Base-by-base conservation (phyloP, 2,888 invertebrate species). In the Cantharis rufa region DNA sequence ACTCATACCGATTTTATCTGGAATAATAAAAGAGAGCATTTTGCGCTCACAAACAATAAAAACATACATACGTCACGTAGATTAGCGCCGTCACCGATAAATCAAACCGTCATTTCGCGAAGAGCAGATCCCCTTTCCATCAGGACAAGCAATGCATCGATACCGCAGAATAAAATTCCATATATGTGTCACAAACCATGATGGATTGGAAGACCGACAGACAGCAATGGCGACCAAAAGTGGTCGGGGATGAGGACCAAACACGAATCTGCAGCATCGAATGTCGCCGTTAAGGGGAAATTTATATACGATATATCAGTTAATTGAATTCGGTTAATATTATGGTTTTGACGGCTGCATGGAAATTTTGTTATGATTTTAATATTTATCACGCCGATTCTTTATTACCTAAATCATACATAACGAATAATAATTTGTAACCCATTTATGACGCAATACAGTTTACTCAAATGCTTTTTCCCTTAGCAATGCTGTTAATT, bases 61-160 rank as follows among this genome's bases (percentile, higher is more conserved):
- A 88, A 88, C 86, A 86, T 85, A 87, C 87, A 87, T 87, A 87
- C 86, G 87, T 88, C 88, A 87, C 87, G 86, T 87, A 88, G 88
- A 88, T 88, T 88, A 88, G 87, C 87, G 84, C 86, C 87, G 88
- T 88, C 88, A 87, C 84, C 86, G 84, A 88, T 88, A 88, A 88
- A 88, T 88, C 88, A 88, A 88, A 86, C 85, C 86, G 87, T 87
- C 88, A 88, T 87, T 88, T 86, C 85, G 85, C 83, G 85, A 86
- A 85, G 85, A 85, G 84, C 83, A 81, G 81, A 81, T 79, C 80
- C 79, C 77, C 75, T 79, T 77, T 76, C 78, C 77, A 68, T 75
- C 78, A 70, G 69, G 62, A 62, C 78, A 79, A 84, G 84, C 85
- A 83, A 86, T 86, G 86, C 86, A 86, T 86, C 85, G 85, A 86